phyloP scores from a whole-genome alignment of 2,113 vertebrate genomes.

The Channa maculata region DNA sequence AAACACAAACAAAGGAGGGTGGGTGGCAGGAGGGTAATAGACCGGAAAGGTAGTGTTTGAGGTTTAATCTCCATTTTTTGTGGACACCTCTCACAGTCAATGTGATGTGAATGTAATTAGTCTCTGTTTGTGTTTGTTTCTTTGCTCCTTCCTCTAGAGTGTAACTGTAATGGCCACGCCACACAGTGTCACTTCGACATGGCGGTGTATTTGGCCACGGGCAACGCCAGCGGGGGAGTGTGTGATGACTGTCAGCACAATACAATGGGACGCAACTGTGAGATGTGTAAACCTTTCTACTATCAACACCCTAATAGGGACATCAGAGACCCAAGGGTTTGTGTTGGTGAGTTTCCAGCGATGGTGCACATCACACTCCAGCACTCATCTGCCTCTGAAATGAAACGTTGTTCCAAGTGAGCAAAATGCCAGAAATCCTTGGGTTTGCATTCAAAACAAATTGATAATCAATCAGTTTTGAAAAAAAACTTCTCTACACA shows the following conservation, averaged over 20 bases:
- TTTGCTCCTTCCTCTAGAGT: slow-evolving; percentile 79
- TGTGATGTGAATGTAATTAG: neutral
- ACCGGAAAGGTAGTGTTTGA: no score
- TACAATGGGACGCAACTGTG: slow-evolving; percentile 86
- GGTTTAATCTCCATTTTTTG: neutral
- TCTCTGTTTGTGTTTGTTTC: neutral
- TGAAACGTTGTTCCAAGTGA: no score
- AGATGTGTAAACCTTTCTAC: slow-evolving; percentile 87
- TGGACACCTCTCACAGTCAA: neutral
- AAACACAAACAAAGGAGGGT: no score
- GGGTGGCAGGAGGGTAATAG: no score
- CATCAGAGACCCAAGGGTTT: slow-evolving; percentile 86
- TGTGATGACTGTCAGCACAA: slow-evolving; percentile 86
- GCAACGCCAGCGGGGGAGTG: slow-evolving; percentile 90
- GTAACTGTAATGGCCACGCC: slow-evolving; percentile 90
- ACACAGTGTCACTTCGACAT: slow-evolving; percentile 92
- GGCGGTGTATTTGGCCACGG: slow-evolving; percentile 89
- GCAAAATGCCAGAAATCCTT: no score
- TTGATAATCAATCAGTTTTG: no score
- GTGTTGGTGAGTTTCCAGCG: slow-evolving; percentile 82
- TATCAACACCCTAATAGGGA: slow-evolving; percentile 83
- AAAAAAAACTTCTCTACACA: no score
- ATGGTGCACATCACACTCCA: neutral
- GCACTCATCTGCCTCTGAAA: no score
- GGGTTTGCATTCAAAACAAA: no score